Evolutionary conservation across 2,888 invertebrate species (phyloP), one percentile per base, ranked within the genome.

Genomic region (Ischnura elegans): DNA sequence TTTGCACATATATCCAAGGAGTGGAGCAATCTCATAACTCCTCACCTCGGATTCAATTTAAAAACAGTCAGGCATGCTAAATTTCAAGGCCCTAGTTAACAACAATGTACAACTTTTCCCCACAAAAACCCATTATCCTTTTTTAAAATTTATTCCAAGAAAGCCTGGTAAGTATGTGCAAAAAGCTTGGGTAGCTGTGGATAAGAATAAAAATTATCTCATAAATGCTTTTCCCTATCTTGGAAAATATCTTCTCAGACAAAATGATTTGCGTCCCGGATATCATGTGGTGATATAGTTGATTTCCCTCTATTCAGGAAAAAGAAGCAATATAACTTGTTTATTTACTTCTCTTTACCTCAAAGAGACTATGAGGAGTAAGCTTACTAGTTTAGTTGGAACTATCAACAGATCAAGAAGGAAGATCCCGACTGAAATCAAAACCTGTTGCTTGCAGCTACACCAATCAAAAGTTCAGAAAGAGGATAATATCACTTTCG

Each of bases 401-500:
- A 87, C 87, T 47, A 46, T 87, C 19, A 87, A 87, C 46, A 19
- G 87, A 45, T 10, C 46, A 46, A 87, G 87, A 87, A 42, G 87
- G 16, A 46, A 87, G 29, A 42, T 87, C 42, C 46, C 46, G 4
- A 46, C 87, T 21, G 6, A 47, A 47, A 47, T 47, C 47, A 5
- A 45, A 29, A 87, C 47, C 47, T 47, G 47, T 47, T 13, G 29
- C 29, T 29, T 29, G 51, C 42, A 42, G 16, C 29, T 42, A 21
- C 51, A 46, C 29, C 10, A 87, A 42, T 29, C 29, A 43, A 13
- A 13, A 46, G 45, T 87, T 45, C 46, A 6, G 2, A 87, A 87
- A 87, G 4, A 46, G 29, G 16, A 87, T 46, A 46, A 87, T 13
- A 46, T 87, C 46, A 87, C 46, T n/a, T 6, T 87, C 16, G 46